These are phyloP conservation scores for Falcunculus frontatus DNA, from an alignment of 2,113 vertebrate genomes.

Conservation along the genomic window DNA sequence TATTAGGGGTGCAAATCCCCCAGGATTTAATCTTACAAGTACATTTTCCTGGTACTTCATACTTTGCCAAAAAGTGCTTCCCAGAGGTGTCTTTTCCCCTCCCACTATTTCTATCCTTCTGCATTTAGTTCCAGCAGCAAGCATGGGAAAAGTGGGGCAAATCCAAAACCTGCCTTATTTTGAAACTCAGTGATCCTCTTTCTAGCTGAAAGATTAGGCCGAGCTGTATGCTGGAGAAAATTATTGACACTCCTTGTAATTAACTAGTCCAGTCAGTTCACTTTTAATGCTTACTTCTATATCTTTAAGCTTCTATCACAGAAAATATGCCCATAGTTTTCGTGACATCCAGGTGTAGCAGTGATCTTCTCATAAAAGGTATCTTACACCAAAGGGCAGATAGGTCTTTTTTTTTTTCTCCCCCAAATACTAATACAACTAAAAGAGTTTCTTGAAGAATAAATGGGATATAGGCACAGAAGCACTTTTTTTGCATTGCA, in stretches of 20 bases:
- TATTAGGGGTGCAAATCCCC: conserved; percentile 13
- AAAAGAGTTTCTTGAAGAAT: background rate
- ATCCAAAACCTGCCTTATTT: background rate
- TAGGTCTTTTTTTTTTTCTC: background rate
- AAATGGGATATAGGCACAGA: background rate
- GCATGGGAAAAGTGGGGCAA: background rate
- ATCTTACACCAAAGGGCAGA: background rate
- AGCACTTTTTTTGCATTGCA: background rate
- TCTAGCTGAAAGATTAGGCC: background rate
- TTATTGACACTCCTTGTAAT: background rate
- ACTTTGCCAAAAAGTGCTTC: conserved; percentile 2
- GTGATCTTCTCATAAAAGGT: background rate
- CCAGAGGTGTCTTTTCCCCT: background rate
- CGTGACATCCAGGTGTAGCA: background rate
- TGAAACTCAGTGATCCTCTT: background rate
- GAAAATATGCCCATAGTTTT: background rate
- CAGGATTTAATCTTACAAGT: conserved; percentile 5
- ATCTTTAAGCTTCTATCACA: background rate
- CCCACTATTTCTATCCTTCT: background rate
- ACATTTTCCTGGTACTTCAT: background rate
- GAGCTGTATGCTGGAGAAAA: background rate
- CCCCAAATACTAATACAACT: background rate
- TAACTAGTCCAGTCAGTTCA: background rate
- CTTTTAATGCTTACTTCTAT: background rate
- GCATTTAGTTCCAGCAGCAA: background rate